Evolutionary conservation across 2,113 vertebrate species (phyloP).

Genomic region (Pluvialis apricaria): DNA sequence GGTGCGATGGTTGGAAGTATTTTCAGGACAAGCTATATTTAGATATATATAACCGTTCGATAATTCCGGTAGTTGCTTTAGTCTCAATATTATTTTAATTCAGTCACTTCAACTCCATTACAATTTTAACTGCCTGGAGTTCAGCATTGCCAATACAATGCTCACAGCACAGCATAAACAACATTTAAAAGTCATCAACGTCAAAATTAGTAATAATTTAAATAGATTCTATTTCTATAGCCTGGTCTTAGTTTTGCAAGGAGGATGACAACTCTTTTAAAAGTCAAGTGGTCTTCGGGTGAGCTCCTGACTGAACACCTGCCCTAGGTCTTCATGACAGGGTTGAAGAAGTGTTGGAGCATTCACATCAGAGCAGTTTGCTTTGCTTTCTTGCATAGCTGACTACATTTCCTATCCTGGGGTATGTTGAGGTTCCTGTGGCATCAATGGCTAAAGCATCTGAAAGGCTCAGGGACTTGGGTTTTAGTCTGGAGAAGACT

Average conservation of each 20-base stretch:
- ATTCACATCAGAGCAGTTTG: background rate
- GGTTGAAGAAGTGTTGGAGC: background rate
- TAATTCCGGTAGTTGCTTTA: constrained; percentile 12
- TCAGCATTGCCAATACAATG: background rate
- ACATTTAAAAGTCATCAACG: background rate
- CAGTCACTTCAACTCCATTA: background rate
- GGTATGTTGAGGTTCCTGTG: background rate
- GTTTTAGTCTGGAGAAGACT: too few relatives aligned
- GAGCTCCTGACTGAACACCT: background rate
- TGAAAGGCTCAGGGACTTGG: too few relatives aligned
- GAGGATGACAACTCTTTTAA: background rate
- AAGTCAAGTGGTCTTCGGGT: background rate
- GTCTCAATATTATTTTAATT: constrained; percentile 13
- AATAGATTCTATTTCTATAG: background rate
- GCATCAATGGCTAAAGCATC: background rate
- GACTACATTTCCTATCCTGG: background rate
- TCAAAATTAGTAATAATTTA: background rate
- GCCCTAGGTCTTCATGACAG: background rate
- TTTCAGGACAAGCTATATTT: constrained; percentile 17
- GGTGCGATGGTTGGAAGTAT: background rate
- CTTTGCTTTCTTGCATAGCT: background rate
- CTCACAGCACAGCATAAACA: background rate
- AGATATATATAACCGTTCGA: background rate
- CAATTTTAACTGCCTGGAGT: background rate
- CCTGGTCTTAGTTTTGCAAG: background rate